These are phyloP conservation scores for Chascanopsetta lugubris DNA, from an alignment of 2,113 vertebrate genomes.

Conservation along the genomic window DNA sequence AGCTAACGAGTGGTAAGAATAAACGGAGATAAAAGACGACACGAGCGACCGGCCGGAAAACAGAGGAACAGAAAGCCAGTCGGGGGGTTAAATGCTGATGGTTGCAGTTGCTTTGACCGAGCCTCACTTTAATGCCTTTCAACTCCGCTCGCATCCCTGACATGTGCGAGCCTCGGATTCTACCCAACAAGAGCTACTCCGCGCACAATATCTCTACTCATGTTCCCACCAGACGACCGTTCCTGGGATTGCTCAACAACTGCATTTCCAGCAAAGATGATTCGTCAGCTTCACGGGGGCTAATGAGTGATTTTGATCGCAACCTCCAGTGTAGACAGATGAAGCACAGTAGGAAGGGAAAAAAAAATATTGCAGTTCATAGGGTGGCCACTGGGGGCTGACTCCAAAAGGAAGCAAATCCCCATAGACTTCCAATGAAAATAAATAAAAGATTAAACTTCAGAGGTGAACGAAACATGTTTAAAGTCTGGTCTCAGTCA, in stretches of 20 bases:
- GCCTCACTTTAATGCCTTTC: conserved; percentile 52
- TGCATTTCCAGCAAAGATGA: conserved; percentile 47
- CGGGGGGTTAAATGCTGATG: conserved; percentile 61
- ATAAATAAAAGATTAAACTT: no score
- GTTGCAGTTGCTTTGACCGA: conserved; percentile 50
- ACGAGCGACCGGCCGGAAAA: not conserved
- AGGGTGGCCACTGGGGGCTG: no score
- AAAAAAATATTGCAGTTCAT: no score
- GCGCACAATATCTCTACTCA: conserved; percentile 15
- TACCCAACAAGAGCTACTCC: conserved; percentile 23
- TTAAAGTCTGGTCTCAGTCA: no score
- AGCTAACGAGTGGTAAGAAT: not conserved
- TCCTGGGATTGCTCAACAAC: conserved; percentile 36
- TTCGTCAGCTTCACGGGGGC: conserved; percentile 52
- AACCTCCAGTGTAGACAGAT: no score
- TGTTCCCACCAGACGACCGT: conserved; percentile 38
- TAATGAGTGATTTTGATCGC: conserved; percentile 43
- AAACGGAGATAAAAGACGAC: conserved; percentile 23
- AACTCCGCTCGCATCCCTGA: conserved; percentile 50
- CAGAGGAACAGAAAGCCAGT: not conserved
- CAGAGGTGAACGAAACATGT: no score
- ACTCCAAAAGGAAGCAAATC: no score
- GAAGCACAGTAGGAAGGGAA: no score
- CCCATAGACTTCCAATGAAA: no score
- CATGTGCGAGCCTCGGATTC: conserved; percentile 39